Evolutionary conservation across 2,113 vertebrate species (phyloP), one percentile per base, ranked within the genome.

Genomic region (Spermophilus dauricus): DNA sequence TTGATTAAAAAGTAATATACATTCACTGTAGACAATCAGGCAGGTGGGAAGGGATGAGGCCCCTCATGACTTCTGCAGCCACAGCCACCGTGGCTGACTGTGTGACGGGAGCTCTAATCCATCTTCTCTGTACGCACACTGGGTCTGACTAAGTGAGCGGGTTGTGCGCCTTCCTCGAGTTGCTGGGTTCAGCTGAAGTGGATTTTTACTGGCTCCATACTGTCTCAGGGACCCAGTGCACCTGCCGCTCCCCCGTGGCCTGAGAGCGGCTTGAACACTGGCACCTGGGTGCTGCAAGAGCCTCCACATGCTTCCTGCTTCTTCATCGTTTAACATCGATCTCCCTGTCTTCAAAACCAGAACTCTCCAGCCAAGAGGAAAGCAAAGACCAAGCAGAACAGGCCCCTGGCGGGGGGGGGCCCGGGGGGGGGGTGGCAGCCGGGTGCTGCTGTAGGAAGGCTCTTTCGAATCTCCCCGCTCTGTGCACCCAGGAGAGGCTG

Each of bases 51-150:
- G 53, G 56, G 67, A 32, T 20, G 28, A 51, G 63, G 9, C 12
- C 45, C 73, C 37, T 18, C 9, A 4, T 16, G 10, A 39, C n/a
- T 18, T 32, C 58, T 1, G 22, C 20, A 1, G 26, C 0, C 24
- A 0, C 39, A 12, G 92, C 32, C 1, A 1, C 14, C 0, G 0
- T 0, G 42, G 89, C 91, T 73, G 11, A 53, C 0, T 4, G 42
- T 4, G 22, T 1, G 56, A 5, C 0, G 0, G 0, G 5, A 0
- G 30, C 51, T 3, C 51, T 0, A 1, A 9, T 5, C 45, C 0
- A 0, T 6, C 14, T 12, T 11, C 45, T 32, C 61, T 0, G 42
- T 18, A 3, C 5, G 0, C 8, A 0, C 1, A 24, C 82, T 18
- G 61, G 16, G 0, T 1, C 18, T 53, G 37, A 86, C 48, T n/a